phyloP scores from a whole-genome alignment of 2,113 vertebrate genomes.

The Paradoxurus hermaphroditus region DNA sequence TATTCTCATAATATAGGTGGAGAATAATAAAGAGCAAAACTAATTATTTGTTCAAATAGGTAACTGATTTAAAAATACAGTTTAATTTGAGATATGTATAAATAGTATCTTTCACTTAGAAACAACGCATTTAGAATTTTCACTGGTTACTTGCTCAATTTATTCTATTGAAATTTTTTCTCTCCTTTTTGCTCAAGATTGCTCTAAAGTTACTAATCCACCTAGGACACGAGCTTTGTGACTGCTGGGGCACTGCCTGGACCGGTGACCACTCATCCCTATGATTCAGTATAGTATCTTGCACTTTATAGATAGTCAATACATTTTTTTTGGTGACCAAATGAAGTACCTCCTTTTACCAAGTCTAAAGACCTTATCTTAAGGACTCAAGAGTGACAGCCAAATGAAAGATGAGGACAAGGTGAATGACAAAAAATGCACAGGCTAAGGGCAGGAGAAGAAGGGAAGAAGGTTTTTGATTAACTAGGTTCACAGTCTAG shows the following conservation, averaged over 20 bases:
- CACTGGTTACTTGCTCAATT: neutral
- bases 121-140: neutral
- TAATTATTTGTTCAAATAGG: neutral
- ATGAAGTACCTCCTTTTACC: neutral
- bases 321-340: neutral
- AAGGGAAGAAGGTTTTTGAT: neutral
- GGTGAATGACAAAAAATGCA: neutral
- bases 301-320: neutral
- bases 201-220: neutral
- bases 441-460: neutral
- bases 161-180: neutral
- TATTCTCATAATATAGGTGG: neutral
- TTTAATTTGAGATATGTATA: neutral
- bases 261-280: neutral
- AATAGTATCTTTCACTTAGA: neutral
- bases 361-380: neutral
- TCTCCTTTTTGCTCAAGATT: neutral
- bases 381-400: neutral
- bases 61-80: neutral
- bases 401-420: neutral
- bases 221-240: neutral
- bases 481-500: neutral
- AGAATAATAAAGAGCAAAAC: neutral
- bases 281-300: neutral
- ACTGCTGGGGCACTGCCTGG: neutral